A percentile compares a stretch with the other conserved stretches of the same genome.
Conservation (phyloP, 2,888 invertebrate genomes). For the Caenorhabditis wallacei region DNA sequence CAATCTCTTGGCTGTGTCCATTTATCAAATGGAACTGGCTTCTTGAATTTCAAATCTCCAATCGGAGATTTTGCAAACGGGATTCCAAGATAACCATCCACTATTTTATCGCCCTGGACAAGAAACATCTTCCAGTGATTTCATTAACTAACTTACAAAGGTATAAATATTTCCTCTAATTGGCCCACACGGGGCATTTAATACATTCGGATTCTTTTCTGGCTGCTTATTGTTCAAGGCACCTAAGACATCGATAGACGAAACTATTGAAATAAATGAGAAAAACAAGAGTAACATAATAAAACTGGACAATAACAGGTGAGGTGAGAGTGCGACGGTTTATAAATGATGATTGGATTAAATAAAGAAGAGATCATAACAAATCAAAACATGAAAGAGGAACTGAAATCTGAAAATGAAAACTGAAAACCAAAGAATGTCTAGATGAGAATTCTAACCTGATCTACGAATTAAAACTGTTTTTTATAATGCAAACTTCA, state of each 20-base stretch:
- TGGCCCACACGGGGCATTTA: conserved; percentile 40
- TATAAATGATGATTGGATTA: conserved; percentile 14
- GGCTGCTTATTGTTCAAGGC: conserved; percentile 12
- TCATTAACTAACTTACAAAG: neutral
- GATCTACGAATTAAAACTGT: too few relatives aligned
- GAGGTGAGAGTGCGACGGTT: neutral
- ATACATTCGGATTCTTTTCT: conserved; percentile 13
- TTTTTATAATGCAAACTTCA: too few relatives aligned
- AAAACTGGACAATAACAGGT: neutral
- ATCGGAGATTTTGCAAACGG: conserved; percentile 46
- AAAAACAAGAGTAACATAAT: neutral
- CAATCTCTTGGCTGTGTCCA: conserved; percentile 49
- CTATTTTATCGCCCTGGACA: conserved; percentile 27
- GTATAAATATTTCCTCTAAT: conserved; percentile 38
- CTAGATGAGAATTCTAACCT: neutral
- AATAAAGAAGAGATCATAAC: neutral
- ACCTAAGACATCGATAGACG: conserved; percentile 2
- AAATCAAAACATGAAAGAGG: conserved; percentile 5
- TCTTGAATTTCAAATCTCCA: conserved; percentile 25
- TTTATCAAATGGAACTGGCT: conserved; percentile 22
- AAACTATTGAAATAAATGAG: neutral
- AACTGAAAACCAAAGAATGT: conserved; percentile 22
- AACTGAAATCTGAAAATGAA: neutral
- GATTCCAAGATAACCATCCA: conserved; percentile 55
- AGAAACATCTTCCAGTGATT: neutral